Evolutionary conservation across 2,113 vertebrate genomes (phyloP).

Genomic region (Pseudorasbora parva): DNA sequence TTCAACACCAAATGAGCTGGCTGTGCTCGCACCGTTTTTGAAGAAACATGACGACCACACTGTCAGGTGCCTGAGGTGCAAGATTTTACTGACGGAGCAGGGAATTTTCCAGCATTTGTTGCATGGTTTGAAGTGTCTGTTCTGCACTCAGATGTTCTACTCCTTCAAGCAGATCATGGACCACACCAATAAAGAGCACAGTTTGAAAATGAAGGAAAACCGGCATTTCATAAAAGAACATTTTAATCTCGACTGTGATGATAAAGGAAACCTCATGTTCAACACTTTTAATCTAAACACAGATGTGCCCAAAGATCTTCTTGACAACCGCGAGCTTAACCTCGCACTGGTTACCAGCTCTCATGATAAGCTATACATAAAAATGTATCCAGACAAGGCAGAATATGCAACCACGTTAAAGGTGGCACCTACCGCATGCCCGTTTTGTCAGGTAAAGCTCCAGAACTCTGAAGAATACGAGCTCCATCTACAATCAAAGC

Average conservation of each 20-base stretch:
- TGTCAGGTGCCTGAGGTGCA: slow-evolving; percentile 78
- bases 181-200: slow-evolving; percentile 78
- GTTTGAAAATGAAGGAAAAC: slow-evolving; percentile 74
- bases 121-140: slow-evolving; percentile 85
- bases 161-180: slow-evolving; percentile 80
- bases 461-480: slow-evolving; percentile 75
- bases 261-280: slow-evolving; percentile 77
- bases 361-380: slow-evolving; percentile 80
- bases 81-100: slow-evolving; percentile 77
- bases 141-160: slow-evolving; percentile 83
- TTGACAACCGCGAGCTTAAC: slow-evolving; percentile 82
- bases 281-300: slow-evolving; percentile 82
- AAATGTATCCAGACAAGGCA: slow-evolving; percentile 76
- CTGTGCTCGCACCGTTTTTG: slow-evolving; percentile 78
- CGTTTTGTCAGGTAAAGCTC: slow-evolving; percentile 80
- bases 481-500: slow-evolving; percentile 80
- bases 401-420: slow-evolving; percentile 49
- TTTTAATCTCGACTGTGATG: slow-evolving; percentile 75
- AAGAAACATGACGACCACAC: slow-evolving; percentile 81
- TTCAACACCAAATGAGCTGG: slow-evolving; percentile 68
- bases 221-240: slow-evolving; percentile 78
- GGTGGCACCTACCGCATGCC: slow-evolving; percentile 73
- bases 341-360: slow-evolving; percentile 79
- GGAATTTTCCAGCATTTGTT: slow-evolving; percentile 83
- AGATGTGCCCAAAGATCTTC: slow-evolving; percentile 77